Evolutionary conservation across 2,888 invertebrate species (phyloP).

Genomic region (Sisyra terminalis): DNA sequence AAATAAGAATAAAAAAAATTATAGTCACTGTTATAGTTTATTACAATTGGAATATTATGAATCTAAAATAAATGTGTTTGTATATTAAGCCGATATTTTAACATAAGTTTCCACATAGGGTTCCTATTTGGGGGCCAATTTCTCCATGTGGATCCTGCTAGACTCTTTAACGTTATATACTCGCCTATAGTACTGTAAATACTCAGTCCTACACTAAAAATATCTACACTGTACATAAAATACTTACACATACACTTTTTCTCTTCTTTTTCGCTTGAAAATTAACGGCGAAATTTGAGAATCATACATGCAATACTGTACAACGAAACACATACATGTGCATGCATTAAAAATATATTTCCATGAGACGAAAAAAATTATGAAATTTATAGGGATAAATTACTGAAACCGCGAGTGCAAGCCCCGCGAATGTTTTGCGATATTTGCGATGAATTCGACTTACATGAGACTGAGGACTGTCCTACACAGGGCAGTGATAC

Average conservation of each 20-base stretch:
- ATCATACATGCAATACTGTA: neutral
- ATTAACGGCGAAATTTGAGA: neutral
- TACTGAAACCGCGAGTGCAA: slow-evolving; percentile 23
- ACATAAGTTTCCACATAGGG: too few relatives aligned
- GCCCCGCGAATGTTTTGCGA: slow-evolving; percentile 88
- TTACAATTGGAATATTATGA: too few relatives aligned
- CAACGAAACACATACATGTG: neutral
- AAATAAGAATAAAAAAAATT: too few relatives aligned
- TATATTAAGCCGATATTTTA: too few relatives aligned
- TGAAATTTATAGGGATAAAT: slow-evolving; percentile 10
- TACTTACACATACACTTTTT: neutral
- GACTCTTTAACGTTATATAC: too few relatives aligned
- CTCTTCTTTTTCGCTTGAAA: neutral
- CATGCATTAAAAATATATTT: neutral
- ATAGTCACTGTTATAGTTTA: too few relatives aligned
- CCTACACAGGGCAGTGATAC: slow-evolving; percentile 59
- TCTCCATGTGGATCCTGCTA: too few relatives aligned
- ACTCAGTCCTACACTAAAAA: neutral
- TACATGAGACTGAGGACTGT: slow-evolving; percentile 96
- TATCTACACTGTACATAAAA: neutral
- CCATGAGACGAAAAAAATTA: neutral
- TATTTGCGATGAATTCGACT: slow-evolving; percentile 92
- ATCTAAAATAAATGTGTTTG: too few relatives aligned
- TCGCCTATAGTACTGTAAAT: too few relatives aligned
- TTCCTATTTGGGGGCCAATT: too few relatives aligned